Percentiles rank a stretch among this genome's conserved stretches.
phyloP scores from a whole-genome alignment of 1,140 invertebrate genomes.

The Megathymus violae region DNA sequence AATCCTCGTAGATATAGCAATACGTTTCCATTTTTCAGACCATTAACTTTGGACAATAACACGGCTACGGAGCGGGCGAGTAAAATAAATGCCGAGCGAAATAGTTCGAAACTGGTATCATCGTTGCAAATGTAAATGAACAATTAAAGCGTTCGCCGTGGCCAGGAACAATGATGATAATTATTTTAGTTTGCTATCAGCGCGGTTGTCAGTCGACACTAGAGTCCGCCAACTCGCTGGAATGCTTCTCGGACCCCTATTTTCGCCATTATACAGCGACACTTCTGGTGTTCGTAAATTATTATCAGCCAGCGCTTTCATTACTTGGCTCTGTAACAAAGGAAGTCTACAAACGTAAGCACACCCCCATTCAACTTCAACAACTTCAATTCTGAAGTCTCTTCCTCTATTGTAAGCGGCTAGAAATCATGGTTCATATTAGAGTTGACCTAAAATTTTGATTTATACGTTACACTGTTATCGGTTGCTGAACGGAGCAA shows the following conservation, averaged over 20 bases:
- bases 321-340: conserved; percentile 78
- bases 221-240: conserved; percentile 59
- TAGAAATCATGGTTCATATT: conserved; percentile 77
- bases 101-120: conserved; percentile 82
- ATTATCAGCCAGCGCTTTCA: conserved; percentile 82
- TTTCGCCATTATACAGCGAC: conserved; percentile 80
- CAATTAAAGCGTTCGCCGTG: conserved; percentile 81
- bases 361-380: conserved; percentile 76
- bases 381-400: conserved; percentile 74
- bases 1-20: conserved; percentile 67
- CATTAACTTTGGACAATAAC: conserved; percentile 79
- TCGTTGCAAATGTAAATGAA: conserved; percentile 83
- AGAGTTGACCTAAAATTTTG: conserved; percentile 78
- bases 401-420: conserved; percentile 70
- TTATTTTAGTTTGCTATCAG: conserved; percentile 83
- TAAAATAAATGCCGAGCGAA: conserved; percentile 75
- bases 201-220: conserved; percentile 66
- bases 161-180: conserved; percentile 82
- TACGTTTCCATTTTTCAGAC: conserved; percentile 80
- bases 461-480: conserved; percentile 80
- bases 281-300: conserved; percentile 83
- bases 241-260: conserved; percentile 79
- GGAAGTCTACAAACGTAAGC: conserved; percentile 74
- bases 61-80: conserved; percentile 64
- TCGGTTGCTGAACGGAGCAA: conserved; percentile 57